A percentile compares a stretch with the other conserved stretches of the same genome.
Conservation (phyloP, 2,888 invertebrate genomes). For the Strigamia crassipes region DNA sequence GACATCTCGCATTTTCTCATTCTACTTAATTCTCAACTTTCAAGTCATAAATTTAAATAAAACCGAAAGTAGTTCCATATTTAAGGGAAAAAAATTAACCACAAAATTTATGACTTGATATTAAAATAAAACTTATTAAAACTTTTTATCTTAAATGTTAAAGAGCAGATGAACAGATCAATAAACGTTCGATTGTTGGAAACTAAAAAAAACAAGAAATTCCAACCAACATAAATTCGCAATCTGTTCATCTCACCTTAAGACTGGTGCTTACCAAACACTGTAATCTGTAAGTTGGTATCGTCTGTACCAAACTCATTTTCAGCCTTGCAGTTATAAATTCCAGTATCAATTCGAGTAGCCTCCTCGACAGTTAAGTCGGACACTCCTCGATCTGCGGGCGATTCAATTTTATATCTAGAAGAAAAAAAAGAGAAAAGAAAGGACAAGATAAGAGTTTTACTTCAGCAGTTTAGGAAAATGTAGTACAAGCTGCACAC, state of each 20-base stretch:
- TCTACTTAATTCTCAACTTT: constrained; percentile 31
- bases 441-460: background rate
- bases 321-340: constrained; percentile 45
- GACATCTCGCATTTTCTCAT: constrained; percentile 39
- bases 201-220: too few species aligned
- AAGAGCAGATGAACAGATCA: background rate
- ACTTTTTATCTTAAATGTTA: background rate
- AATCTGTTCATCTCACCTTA: background rate
- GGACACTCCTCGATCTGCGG: constrained; percentile 6
- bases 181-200: too few species aligned
- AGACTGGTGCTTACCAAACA: constrained; percentile 39
- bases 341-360: constrained; percentile 42
- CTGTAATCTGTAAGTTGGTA: constrained; percentile 44
- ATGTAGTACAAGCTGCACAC: background rate
- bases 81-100: background rate
- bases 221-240: too few species aligned
- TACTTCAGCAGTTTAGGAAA: constrained; percentile 15
- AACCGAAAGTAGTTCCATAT: background rate
- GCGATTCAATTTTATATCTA: constrained; percentile 42
- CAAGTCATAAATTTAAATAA: constrained; percentile 29
- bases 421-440: background rate
- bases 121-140: background rate
- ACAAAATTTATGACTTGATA: background rate
- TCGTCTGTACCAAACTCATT: constrained; percentile 44
- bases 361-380: constrained; percentile 44